These are phyloP conservation scores for Corynorhinus townsendii DNA, from an alignment of 2,113 vertebrate species.

Conservation along the genomic window DNA sequence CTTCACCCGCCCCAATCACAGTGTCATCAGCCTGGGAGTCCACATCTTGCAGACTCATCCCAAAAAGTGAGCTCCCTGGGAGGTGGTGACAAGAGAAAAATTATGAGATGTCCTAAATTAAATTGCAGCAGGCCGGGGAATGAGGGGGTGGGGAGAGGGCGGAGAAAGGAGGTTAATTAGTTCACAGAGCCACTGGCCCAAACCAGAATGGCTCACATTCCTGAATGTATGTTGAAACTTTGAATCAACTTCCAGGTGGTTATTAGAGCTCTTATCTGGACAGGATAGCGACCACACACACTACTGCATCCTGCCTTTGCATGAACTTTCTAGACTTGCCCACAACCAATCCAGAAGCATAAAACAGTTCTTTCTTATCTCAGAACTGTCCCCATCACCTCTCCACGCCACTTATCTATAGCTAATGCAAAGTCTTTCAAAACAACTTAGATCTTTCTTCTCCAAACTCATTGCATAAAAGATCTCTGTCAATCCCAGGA, in stretches of 20 bases:
- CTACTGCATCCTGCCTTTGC: not conserved
- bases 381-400: not conserved
- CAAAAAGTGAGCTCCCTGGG: not conserved
- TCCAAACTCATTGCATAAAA: not conserved
- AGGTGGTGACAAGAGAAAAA: not conserved
- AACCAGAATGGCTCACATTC: not conserved
- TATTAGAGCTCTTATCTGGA: not conserved
- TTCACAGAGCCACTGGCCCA: not conserved
- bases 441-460: not conserved
- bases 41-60: not conserved
- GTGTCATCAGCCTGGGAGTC: not conserved
- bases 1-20: not conserved
- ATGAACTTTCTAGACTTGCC: not conserved
- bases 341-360: not conserved
- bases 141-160: no score
- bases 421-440: not conserved
- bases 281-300: not conserved
- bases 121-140: not conserved
- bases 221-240: not conserved
- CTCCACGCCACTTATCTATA: not conserved
- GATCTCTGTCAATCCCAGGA: not conserved
- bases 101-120: not conserved
- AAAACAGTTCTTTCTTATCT: not conserved
- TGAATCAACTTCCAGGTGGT: not conserved
- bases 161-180: not conserved